Evolutionary conservation across 2,797 vertebrate genomes (phyloP), one percentile per base, ranked within the genome.

Genomic region (Limnodromus scolopaceus): DNA sequence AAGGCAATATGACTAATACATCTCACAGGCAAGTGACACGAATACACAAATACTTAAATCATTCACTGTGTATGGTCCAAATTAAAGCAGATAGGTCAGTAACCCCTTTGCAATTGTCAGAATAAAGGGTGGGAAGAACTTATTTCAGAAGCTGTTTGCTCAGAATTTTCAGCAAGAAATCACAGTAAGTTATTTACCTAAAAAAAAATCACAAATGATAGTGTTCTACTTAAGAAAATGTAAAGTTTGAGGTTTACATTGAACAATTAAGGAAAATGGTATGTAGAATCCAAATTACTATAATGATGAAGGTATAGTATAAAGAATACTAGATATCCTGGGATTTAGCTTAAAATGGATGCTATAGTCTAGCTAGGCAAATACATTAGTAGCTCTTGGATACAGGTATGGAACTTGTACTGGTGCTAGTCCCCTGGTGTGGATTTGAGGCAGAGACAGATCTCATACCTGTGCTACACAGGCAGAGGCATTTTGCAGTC

Each of bases 1-100:
- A 88, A 96, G 81, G 87, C 91, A 96, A 81, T 84, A 46, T 96
- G 95, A 95, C 94, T 94, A 94, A 95, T 61, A 16, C 54, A 88
- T 75, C 95, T 96, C 82, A 49, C 66, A 88, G 94, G 65, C 34
- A n/a, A 94, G 75, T 81, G 91, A 58, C 89, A 69, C 25, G 85
- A 93, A 93, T 89, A 81, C 93, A 94, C 71, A 92, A 74, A 80
- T 74, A 69, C 74, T 78, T 39, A 76, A 90, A 75, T 66, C 5
- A 2, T 75, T 92, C 51, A 45, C 53, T 45, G 36, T n/a, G 11
- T 71, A 41, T 51, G 81, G 80, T 91, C 76, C 69, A 87, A 84
- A 92, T 89, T 71, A 70, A 96, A 64, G 60, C 78, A 96, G 83
- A 81, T 32, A 60, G 55, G 72, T 93, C 87, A 80, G 63, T 70